These are phyloP conservation scores for Squalus acanthias DNA, from an alignment of 2,797 vertebrate genomes.

Conservation along the genomic window DNA sequence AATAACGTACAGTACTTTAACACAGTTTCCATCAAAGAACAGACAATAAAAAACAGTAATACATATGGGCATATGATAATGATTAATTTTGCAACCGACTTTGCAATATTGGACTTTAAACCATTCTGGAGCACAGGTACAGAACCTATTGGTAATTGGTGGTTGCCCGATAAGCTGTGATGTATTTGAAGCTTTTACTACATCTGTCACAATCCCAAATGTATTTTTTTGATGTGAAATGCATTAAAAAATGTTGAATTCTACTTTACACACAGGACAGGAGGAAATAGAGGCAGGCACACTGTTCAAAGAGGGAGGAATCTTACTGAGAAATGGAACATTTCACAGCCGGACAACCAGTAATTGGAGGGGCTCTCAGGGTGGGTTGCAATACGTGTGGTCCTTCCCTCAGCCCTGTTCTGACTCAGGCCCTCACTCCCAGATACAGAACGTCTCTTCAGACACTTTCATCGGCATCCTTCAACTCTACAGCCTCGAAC, in stretches of 20 bases:
- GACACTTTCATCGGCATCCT: no score
- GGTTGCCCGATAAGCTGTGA: not conserved
- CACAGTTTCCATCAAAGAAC: not conserved
- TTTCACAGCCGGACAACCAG: not conserved
- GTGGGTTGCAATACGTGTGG: not conserved
- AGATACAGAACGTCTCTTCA: not conserved
- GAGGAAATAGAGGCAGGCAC: not conserved
- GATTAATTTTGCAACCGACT: not conserved
- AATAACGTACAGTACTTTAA: not conserved
- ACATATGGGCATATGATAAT: slow-evolving; percentile 22
- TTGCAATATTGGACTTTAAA: not conserved
- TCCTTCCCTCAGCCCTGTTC: not conserved
- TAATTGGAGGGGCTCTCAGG: not conserved
- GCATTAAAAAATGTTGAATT: not conserved
- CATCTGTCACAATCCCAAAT: slow-evolving; percentile 18
- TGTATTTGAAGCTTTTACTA: not conserved
- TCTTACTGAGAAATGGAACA: not conserved
- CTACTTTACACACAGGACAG: not conserved
- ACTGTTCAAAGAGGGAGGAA: not conserved
- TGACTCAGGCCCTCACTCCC: not conserved
- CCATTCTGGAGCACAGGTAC: not conserved
- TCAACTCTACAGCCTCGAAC: not conserved
- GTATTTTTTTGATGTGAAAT: not conserved
- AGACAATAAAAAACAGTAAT: slow-evolving; percentile 18
- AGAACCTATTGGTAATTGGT: not conserved